Evolutionary conservation across 2,888 invertebrate genomes (phyloP).

Genomic region (Sesia bembeciformis): DNA sequence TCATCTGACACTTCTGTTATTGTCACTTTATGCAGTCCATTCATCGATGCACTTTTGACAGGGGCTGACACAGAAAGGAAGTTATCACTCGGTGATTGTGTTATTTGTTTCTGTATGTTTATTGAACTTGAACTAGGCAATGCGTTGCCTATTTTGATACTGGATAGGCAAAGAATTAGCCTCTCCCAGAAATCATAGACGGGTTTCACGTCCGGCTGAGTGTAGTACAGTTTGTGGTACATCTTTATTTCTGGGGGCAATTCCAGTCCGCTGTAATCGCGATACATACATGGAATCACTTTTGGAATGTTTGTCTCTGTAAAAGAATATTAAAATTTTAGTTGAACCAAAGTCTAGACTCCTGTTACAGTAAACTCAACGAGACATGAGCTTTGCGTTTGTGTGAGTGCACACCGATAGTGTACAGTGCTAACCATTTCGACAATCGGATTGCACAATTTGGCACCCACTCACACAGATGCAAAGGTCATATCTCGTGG

Average conservation of each 20-base stretch:
- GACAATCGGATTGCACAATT: too few relatives aligned
- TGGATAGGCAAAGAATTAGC: slow-evolving; percentile 23
- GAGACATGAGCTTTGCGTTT: too few relatives aligned
- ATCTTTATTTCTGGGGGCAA: not conserved
- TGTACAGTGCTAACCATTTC: too few relatives aligned
- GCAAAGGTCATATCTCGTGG: too few relatives aligned
- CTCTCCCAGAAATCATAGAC: slow-evolving; percentile 79
- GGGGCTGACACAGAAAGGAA: not conserved
- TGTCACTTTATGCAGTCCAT: slow-evolving; percentile 14
- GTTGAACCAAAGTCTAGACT: too few relatives aligned
- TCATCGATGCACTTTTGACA: slow-evolving; percentile 4
- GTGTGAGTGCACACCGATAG: too few relatives aligned
- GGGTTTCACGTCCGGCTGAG: slow-evolving; percentile 41
- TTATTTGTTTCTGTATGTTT: not conserved
- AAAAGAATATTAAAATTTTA: not conserved
- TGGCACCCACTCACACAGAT: too few relatives aligned
- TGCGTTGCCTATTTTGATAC: not conserved
- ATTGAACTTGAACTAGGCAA: not conserved
- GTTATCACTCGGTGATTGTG: not conserved
- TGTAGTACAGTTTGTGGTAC: slow-evolving; percentile 64
- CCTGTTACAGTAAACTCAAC: too few relatives aligned
- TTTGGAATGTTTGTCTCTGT: slow-evolving; percentile 67
- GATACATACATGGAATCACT: slow-evolving; percentile 72
- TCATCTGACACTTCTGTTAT: slow-evolving; percentile 27
- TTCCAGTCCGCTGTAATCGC: not conserved